Evolutionary conservation across 2,113 vertebrate species (phyloP), one percentile per base, ranked within the genome.

Genomic region (Scophthalmus maximus): DNA sequence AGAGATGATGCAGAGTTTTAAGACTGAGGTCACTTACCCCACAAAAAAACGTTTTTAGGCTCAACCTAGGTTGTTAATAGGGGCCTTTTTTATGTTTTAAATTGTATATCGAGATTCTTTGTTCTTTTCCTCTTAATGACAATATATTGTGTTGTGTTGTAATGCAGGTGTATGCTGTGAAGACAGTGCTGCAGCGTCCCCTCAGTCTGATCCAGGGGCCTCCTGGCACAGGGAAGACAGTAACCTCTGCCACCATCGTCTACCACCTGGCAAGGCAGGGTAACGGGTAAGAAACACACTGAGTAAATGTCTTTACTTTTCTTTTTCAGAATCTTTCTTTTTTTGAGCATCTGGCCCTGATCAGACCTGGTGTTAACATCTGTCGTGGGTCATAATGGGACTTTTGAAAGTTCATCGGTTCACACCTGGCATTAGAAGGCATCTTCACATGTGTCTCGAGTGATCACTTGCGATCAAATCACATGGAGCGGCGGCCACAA

Each of bases 181-280:
- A 98, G 93, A 98, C 97, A 0, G 97, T 98, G 64, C 88, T 98
- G 72, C 97, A 98, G 89, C 93, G 97, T 56, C 97, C 97, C 0
- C 91, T 98, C 67, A 98, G 97, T 90, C 95, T 98, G 52, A 98
- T 98, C 80, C 97, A 98, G 85, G 97, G 96, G 8, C 97, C 97
- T 0, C 96, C 97, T 3, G 97, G 97, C 49, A 98, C 97, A 0
- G 97, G 97, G 17, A 98, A 98, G 81, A 98, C 97, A 0, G 97
- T 98, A 66, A 98, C 97, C 2, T 98, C 97, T 1, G 97, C 97
- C 58, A 98, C 97, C 34, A 95, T 98, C 0, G 96, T 98, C 58
- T 98, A 98, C 78, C 97, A 98, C 69, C 92, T 98, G 84, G 96
- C 97, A 15, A 94, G 96, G 64, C 96, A 98, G 88, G 96, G 96